Conservation (phyloP, 2,888 invertebrate genomes). For the Plagiodera versicolora region DNA sequence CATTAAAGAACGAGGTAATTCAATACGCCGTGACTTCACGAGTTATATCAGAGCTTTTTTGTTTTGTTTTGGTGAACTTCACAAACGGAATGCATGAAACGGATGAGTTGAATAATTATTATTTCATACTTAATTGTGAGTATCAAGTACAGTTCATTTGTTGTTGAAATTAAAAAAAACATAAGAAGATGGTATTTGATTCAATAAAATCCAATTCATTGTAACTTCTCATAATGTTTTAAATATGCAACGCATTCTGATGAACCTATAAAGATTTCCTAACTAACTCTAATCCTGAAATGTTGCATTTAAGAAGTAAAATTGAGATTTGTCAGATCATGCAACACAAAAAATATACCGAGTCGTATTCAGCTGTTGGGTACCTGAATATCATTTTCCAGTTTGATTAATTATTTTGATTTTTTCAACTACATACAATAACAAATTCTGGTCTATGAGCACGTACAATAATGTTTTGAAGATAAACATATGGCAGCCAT, state of each 20-base stretch:
- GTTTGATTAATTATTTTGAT: neutral
- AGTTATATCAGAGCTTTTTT: slow-evolving; percentile 24
- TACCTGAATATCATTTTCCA: neutral
- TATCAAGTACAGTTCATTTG: too few species aligned
- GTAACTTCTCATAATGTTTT: too few species aligned
- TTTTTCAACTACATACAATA: neutral
- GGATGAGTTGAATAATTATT: neutral
- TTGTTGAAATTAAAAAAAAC: too few species aligned
- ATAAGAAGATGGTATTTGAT: too few species aligned
- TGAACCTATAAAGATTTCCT: too few species aligned
- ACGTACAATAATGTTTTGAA: neutral
- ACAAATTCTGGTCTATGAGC: neutral
- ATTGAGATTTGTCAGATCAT: too few species aligned
- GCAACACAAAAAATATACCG: too few species aligned
- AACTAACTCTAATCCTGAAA: too few species aligned
- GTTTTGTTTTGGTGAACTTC: neutral
- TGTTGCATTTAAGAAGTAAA: too few species aligned
- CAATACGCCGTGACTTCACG: slow-evolving; percentile 24
- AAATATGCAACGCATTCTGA: too few species aligned
- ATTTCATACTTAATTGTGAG: too few species aligned
- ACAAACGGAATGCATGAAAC: neutral
- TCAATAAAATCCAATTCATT: too few species aligned
- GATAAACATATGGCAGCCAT: neutral
- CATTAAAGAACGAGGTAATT: slow-evolving; percentile 29
- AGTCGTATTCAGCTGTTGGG: neutral